Conservation (phyloP, 1,140 invertebrate species). For the Leptinotarsa lineolata region DNA sequence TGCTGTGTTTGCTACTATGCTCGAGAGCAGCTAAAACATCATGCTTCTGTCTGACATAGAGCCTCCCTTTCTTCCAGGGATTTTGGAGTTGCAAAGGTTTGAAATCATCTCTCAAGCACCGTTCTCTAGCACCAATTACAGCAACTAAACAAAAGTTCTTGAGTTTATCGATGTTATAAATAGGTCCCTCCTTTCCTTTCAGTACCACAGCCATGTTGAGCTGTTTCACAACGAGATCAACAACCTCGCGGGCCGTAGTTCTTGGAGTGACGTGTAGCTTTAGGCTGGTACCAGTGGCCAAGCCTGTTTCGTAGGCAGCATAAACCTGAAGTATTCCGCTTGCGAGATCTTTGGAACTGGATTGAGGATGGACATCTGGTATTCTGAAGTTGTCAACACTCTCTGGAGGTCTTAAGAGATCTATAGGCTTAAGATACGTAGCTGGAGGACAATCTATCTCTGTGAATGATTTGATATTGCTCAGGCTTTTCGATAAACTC, state of each 20-base stretch:
- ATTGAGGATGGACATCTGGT: constrained; percentile 35
- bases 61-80: constrained; percentile 90
- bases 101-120: constrained; percentile 91
- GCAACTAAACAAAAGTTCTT: constrained; percentile 92
- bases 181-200: constrained; percentile 83
- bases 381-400: constrained; percentile 42
- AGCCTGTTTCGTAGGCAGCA: constrained; percentile 91
- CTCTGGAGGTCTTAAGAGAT: constrained; percentile 41
- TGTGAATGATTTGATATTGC: constrained; percentile 60
- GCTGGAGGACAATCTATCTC: constrained; percentile 54
- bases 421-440: constrained; percentile 56
- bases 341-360: constrained; percentile 43
- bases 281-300: constrained; percentile 88
- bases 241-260: constrained; percentile 90
- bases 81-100: constrained; percentile 89
- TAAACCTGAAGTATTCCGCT: constrained; percentile 79
- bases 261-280: constrained; percentile 88
- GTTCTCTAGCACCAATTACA: constrained; percentile 88
- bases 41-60: constrained; percentile 89
- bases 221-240: constrained; percentile 91
- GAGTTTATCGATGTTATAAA: constrained; percentile 78
- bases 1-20: constrained; percentile 76
- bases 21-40: constrained; percentile 86
- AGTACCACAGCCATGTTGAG: constrained; percentile 89
- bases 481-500: constrained; percentile 63